Conservation (phyloP, 92 coral and sea anemone species). For the Porites cylindrica region DNA sequence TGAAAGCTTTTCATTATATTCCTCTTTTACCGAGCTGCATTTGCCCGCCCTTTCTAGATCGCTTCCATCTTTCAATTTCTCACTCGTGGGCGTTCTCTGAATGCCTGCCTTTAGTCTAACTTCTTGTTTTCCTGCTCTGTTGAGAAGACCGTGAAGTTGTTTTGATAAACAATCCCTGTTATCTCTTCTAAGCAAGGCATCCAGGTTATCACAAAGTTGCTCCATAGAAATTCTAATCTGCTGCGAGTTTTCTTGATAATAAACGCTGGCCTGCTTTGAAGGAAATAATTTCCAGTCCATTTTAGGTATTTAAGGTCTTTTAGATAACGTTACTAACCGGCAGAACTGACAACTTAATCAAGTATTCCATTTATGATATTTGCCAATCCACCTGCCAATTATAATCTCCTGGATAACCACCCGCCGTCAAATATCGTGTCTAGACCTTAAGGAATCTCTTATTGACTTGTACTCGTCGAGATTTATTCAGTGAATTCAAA, state of each 20-base stretch:
- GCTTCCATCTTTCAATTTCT: neutral
- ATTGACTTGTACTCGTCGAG: neutral
- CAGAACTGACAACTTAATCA: neutral
- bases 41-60: neutral
- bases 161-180: slow-evolving; percentile 53
- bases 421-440: neutral
- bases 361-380: neutral
- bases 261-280: neutral
- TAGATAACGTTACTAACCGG: neutral
- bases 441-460: neutral
- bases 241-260: neutral
- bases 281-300: slow-evolving; percentile 42
- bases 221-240: slow-evolving; percentile 30
- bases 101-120: neutral
- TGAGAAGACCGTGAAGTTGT: slow-evolving; percentile 52
- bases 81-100: neutral
- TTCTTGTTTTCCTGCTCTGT: slow-evolving; percentile 36
- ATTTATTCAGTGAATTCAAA: neutral
- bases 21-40: neutral
- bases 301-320: neutral
- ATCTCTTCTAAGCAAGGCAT: slow-evolving; percentile 55
- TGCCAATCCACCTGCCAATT: slow-evolving; percentile 21
- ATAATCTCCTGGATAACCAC: neutral
- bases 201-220: slow-evolving; percentile 48
- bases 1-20: neutral